Percentiles rank a stretch among this genome's conserved stretches.
Evolutionary conservation across 2,113 vertebrate genomes (phyloP).

Genomic region (Sorex araneus): DNA sequence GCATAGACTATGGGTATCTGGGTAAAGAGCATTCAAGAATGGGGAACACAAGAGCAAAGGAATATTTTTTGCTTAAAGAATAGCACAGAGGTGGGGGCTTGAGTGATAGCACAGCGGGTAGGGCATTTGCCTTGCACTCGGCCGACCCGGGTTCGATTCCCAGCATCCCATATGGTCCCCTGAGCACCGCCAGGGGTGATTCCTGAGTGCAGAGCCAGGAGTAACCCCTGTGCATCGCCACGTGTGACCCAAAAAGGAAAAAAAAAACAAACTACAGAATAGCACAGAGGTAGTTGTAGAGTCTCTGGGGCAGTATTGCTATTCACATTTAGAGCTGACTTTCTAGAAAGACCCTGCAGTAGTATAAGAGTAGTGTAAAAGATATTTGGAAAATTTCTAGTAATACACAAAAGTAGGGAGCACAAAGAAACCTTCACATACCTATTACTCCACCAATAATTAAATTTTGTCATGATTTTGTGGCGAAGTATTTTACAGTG

Average conservation of each 20-base stretch:
- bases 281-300: background rate
- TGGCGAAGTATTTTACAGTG: constrained; percentile 56
- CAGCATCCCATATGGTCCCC: too few relatives aligned
- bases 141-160: too few relatives aligned
- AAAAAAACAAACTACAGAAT: constrained; percentile 24
- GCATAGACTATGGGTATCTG: background rate
- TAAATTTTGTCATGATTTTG: constrained; percentile 34
- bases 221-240: too few relatives aligned
- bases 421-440: background rate
- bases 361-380: background rate
- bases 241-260: too few relatives aligned
- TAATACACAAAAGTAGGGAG: background rate
- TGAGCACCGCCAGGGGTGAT: too few relatives aligned
- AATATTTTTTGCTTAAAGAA: background rate
- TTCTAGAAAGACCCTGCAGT: constrained; percentile 24
- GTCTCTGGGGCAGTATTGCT: background rate
- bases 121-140: too few relatives aligned
- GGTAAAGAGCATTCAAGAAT: constrained; percentile 18
- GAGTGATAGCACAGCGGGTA: too few relatives aligned
- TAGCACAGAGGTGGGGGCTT: background rate
- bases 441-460: background rate
- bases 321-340: constrained; percentile 36
- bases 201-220: too few relatives aligned
- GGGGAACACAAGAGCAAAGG: constrained; percentile 11
- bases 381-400: background rate